Base-by-base conservation (phyloP, 2,113 vertebrate genomes). In the Gila orcuttii region DNA sequence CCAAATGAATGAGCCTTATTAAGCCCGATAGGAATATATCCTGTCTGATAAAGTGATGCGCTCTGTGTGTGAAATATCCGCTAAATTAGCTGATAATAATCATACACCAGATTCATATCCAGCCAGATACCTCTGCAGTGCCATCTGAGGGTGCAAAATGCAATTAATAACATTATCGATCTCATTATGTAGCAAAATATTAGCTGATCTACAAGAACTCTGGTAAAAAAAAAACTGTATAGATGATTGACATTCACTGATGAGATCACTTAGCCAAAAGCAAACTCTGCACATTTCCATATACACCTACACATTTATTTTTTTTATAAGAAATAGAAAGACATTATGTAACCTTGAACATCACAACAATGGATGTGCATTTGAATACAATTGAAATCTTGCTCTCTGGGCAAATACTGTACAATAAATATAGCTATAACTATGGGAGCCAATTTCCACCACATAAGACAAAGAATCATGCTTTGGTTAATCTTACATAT, bases 81-180 rank as follows among this genome's bases (percentile, higher is more conserved):
- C 25, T 45, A 82, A 89, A 83, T 86, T 69, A 86, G 45, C 84
- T 76, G 76, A 80, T 86, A 66, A 84, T 88, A 88, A 76, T 55
- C 31, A 57, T 75, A 64, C 45, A 31, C 57, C 59, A 39, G 60
- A 86, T 89, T 85, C 68, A 82, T 86, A 89, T 84, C 78, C 60
- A 69, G 76, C 69, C 76, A 62, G 57, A 55, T 77, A 36, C 50
- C 23, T 71, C 74, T 84, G 69, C 28, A 2, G 69, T 52, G 71
- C 28, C 78, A 77, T 82, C 42, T 76, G 85, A 73, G 74, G 75
- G 39, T 42, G 33, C 3, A 19, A 66, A 84, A 88, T 82, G 77
- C 83, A 62, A 89, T 86, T 82, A 68, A 66, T 82, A 85, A 85
- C 17, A 36, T 79, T 81, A 86, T 89, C 31, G 71, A 89, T 86